Conservation (phyloP, 2,113 vertebrate genomes). For the Trachemys scripta region DNA sequence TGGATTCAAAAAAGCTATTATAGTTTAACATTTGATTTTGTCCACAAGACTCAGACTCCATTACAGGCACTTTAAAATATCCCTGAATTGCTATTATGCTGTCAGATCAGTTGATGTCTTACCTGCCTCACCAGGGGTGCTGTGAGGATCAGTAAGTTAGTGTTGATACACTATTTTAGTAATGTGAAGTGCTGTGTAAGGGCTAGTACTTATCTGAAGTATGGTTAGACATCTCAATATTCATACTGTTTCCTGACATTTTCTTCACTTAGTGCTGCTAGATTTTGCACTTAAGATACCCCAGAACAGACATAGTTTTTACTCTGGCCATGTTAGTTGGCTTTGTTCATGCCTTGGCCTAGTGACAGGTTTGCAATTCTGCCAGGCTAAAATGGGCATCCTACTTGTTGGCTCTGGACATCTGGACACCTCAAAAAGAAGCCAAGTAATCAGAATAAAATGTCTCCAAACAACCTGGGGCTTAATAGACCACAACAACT, state of each 20-base stretch:
- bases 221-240: background rate
- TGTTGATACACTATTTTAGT: background rate
- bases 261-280: background rate
- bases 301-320: background rate
- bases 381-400: background rate
- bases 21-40: background rate
- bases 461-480: background rate
- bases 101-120: background rate
- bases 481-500: slow-evolving; percentile 32
- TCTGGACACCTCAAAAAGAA: slow-evolving; percentile 4
- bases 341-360: background rate
- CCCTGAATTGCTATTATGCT: background rate
- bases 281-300: background rate
- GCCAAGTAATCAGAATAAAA: slow-evolving; percentile 28
- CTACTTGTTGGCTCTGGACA: background rate
- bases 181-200: background rate
- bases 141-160: background rate
- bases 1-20: background rate
- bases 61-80: background rate
- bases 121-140: background rate
- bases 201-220: background rate
- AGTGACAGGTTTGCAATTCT: slow-evolving; percentile 10
- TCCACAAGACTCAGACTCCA: background rate
- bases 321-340: background rate
- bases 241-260: background rate